phyloP scores from a whole-genome alignment of 2,113 vertebrate species.

The Garra rufa region DNA sequence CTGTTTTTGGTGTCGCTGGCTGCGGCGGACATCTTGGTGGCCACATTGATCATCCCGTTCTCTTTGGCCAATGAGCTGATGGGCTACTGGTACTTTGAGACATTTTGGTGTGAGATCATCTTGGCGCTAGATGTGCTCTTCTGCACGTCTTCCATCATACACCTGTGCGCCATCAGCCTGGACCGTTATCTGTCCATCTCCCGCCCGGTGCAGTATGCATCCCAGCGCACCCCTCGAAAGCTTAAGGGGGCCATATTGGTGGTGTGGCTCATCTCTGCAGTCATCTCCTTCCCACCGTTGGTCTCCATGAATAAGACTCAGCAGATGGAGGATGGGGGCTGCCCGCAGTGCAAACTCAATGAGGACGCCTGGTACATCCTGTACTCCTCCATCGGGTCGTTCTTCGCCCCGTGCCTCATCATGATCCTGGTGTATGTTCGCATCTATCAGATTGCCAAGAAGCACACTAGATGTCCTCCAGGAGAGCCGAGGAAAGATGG shows the following conservation, averaged over 20 bases:
- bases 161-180: constrained; percentile 90
- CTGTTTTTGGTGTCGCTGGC: constrained; percentile 85
- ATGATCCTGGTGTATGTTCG: constrained; percentile 91
- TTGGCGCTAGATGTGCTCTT: constrained; percentile 89
- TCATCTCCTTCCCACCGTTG: constrained; percentile 87
- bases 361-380: constrained; percentile 88
- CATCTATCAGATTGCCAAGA: constrained; percentile 89
- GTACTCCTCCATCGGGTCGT: constrained; percentile 87
- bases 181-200: constrained; percentile 91
- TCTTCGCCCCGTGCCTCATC: constrained; percentile 90
- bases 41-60: constrained; percentile 84
- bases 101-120: constrained; percentile 87
- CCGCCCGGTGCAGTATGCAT: constrained; percentile 80
- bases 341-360: constrained; percentile 82
- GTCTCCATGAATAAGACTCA: constrained; percentile 76
- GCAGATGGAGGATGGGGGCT: constrained; percentile 39
- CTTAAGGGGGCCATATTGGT: constrained; percentile 84
- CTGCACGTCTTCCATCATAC: constrained; percentile 91
- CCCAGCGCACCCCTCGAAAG: constrained; percentile 79
- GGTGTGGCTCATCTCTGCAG: constrained; percentile 86
- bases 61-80: constrained; percentile 84
- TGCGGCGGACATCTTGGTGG: constrained; percentile 82
- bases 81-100: constrained; percentile 91
- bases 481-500: constrained; percentile 48
- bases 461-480: constrained; percentile 68